Evolutionary conservation across 2,113 vertebrate species (phyloP), one percentile per base, ranked within the genome.

Genomic region (Lontra canadensis): DNA sequence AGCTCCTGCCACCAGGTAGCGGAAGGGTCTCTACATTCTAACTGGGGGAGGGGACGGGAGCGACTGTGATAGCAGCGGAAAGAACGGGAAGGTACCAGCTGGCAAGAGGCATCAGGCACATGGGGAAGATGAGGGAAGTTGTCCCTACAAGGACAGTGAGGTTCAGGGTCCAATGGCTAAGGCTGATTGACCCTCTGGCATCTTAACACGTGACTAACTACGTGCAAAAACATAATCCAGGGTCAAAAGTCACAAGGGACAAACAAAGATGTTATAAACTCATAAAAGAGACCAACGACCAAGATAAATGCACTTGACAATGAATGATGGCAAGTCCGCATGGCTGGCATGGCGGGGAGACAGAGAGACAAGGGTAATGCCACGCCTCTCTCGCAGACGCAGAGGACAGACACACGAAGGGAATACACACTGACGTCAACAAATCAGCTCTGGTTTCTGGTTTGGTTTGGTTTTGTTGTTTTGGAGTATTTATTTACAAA

Each of bases 11-110:
- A 25, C 29, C 15, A n/a, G 36, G 36, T 17, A 36, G 34, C 31
- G 47, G 52, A 61, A 73, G 13, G 65, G 47, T 18, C 0, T 8
- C 36, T 55, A 34, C 23, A 11, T 31, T 73, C 12, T 73, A 13
- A 29, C 0, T 26, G 39, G 15, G 44, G n/a, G 25, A 4, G 20
- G 8, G 7, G 61, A 20, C 1, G 18, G 26, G 7, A 25, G 23
- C 9, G 1, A 34, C 8, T 44, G 55, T 31, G 65, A 14, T 9
- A 6, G 63, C 21, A 10, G 84, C 2, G 14, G 47, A 36, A 26
- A 36, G 34, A 21, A 49, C 29, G 23, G 86, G 67, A 17, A 12
- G 11, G 79, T 4, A 9, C 20, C 6, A 18, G 36, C 29, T 44
- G 79, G 4, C 1, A 6, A 57, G 36, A 12, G 29, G 15, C 14